Evolutionary conservation across 2,113 vertebrate species (phyloP), one percentile per base, ranked within the genome.

Genomic region (Peromyscus leucopus): DNA sequence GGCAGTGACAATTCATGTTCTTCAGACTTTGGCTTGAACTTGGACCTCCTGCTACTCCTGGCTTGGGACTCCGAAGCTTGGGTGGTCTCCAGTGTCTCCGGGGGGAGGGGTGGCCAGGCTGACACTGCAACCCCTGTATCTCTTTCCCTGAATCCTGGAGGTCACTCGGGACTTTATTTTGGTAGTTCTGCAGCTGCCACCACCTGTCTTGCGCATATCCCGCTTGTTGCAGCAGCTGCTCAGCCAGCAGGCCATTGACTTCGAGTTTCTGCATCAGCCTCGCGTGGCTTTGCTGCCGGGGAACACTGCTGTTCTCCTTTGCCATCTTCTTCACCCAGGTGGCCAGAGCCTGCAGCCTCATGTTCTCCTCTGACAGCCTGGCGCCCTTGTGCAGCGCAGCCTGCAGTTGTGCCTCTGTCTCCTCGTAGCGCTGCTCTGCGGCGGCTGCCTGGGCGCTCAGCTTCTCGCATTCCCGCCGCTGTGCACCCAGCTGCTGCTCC

Each of bases 171-270:
- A 99, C 98, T 98, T 99, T 98, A 96, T 99, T 98, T 97, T 99
- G 99, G 97, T 99, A 99, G 95, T 98, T 96, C 98, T 99, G 99
- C 98, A 99, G 98, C 98, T 99, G 99, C 97, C 99, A 99, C 98
- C 98, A 99, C 98, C 98, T 98, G 98, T 99, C 99, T 98, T 98
- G 98, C 97, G 98, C 98, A 98, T 98, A 99, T 69, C 98, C 98
- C 98, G 98, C 99, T 99, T 99, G 99, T 98, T 98, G 95, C 78
- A 99, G 98, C 98, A 99, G 99, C 98, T 97, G 99, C 98, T 98
- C 98, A 33, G 98, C 98, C 97, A 98, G 98, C 96, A 99, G 97
- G 96, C 99, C 97, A 75, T 98, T 98, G 97, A 98, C 98, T 98
- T 98, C 98, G 96, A 98, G 98, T 98, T 99, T 98, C 98, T 98